These are phyloP conservation scores for Oncopodura yosiiana DNA, from an alignment of 1,140 invertebrate species.

Conservation along the genomic window DNA sequence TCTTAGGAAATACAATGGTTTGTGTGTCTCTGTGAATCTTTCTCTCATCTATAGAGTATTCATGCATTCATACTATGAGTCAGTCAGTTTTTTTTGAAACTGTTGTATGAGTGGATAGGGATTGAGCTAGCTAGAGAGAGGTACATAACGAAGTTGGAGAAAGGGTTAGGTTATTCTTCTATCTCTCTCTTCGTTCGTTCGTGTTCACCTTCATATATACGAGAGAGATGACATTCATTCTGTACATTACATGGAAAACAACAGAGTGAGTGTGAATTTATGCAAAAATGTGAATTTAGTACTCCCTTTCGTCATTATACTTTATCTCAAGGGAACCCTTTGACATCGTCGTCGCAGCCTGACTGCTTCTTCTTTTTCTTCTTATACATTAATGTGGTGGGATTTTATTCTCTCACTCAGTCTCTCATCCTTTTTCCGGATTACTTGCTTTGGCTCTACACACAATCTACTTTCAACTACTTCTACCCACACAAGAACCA, in stretches of 20 bases:
- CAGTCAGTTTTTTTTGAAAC: too few species aligned
- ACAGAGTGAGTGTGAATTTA: slow-evolving; percentile 28
- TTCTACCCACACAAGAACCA: too few species aligned
- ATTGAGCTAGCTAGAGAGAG: too few species aligned
- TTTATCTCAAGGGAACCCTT: slow-evolving; percentile 17
- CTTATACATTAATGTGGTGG: slow-evolving; percentile 24
- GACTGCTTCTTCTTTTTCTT: slow-evolving; percentile 12
- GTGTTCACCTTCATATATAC: too few species aligned
- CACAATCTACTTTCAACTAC: too few species aligned
- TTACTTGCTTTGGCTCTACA: slow-evolving; percentile 9
- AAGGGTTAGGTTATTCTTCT: not conserved
- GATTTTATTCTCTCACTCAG: slow-evolving; percentile 18
- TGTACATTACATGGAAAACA: slow-evolving; percentile 16
- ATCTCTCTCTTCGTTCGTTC: slow-evolving; percentile 6
- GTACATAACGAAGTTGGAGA: not conserved
- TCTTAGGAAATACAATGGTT: slow-evolving; percentile 23
- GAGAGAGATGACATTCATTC: slow-evolving; percentile 18
- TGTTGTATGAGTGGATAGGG: slow-evolving; percentile 12
- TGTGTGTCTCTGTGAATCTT: too few species aligned
- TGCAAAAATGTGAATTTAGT: slow-evolving; percentile 30
- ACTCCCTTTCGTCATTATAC: slow-evolving; percentile 26
- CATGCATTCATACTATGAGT: too few species aligned
- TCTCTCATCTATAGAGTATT: too few species aligned
- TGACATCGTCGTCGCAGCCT: slow-evolving; percentile 24
- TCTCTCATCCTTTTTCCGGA: slow-evolving; percentile 19